These are phyloP conservation scores for Trematomus bernacchii DNA, from an alignment of 2,797 vertebrate genomes.

Conservation along the genomic window DNA sequence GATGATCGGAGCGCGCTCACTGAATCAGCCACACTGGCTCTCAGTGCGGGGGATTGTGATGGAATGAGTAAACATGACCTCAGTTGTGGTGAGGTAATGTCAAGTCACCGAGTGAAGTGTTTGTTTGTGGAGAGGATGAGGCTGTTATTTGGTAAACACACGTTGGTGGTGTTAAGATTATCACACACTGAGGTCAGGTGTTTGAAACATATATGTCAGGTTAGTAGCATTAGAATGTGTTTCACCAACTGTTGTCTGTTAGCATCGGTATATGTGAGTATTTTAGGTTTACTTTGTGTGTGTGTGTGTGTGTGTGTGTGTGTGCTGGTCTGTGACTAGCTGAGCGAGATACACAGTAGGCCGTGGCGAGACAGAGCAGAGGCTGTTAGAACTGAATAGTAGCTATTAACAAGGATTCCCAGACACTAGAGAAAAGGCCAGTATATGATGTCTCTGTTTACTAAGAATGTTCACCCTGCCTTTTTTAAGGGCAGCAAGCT, in stretches of 20 bases:
- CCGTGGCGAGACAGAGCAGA: slow-evolving; percentile 28
- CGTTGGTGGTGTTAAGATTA: not conserved
- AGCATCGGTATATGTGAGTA: not conserved
- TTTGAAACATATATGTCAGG: too few species aligned
- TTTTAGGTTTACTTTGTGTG: not conserved
- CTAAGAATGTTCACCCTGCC: not conserved
- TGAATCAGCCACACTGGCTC: slow-evolving; percentile 39
- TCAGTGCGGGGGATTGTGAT: slow-evolving; percentile 34
- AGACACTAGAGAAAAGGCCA: slow-evolving; percentile 17
- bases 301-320: slow-evolving; percentile 15
- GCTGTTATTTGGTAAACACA: slow-evolving; percentile 9
- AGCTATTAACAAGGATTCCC: slow-evolving; percentile 37
- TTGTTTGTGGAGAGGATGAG: slow-evolving; percentile 29
- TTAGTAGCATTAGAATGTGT: not conserved
- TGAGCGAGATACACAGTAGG: slow-evolving; percentile 55
- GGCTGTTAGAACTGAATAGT: slow-evolving; percentile 49
- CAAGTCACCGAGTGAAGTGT: slow-evolving; percentile 40
- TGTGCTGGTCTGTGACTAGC: slow-evolving; percentile 50
- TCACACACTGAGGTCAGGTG: not conserved
- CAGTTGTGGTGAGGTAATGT: slow-evolving; percentile 55
- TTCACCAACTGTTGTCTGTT: not conserved
- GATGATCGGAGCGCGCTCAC: slow-evolving; percentile 12
- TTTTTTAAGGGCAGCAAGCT: not conserved
- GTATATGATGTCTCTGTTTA: slow-evolving; percentile 11
- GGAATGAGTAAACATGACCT: slow-evolving; percentile 69